Evolutionary conservation across 2,113 vertebrate genomes (phyloP), one percentile per base, ranked within the genome.

Genomic region (Rutilus rutilus): DNA sequence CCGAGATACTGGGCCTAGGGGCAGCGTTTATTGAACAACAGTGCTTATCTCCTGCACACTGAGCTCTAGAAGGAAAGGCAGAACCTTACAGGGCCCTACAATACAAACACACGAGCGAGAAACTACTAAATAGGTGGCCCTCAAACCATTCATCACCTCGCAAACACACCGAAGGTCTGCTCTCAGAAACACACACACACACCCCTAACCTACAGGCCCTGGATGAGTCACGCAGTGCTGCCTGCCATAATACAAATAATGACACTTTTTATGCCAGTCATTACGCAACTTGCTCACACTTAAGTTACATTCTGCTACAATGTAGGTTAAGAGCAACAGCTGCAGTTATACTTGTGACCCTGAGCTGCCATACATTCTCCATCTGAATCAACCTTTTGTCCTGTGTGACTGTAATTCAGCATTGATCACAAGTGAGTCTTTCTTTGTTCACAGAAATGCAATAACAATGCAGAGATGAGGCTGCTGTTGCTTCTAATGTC

Each of bases 1-100:
- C 33, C 23, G 15, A 84, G 83, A 90, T 89, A 87, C 45, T 42
- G 57, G 74, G 45, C 89, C 86, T 75, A 23, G 81, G 25, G 89
- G 87, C 86, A 85, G 76, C 87, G 62, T 65, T 87, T 83, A 69
- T 60, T 87, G 33, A 73, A 90, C 83, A 25, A 71, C 73, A 54
- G 75, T n/a, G 27, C 15, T 52, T 27, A 54, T 17, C 77, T 76
- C 75, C 77, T 59, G 52, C 65, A 7, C 85, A 42, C 52, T 1
- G 52, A 79, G 62, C 52, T 60, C 45, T 15, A 12, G 62, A 25
- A 84, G 52, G 23, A 45, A 19, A 79, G 59, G 71, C 60, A 25
- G 65, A 77, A 59, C 82, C 57, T 73, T 50, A 62, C 36, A 47
- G 10, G 10, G 27, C 54, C 39, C n/a, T 71, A 64, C 45, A 62